A percentile compares a stretch with the other conserved stretches of the same genome.
Evolutionary conservation across 2,797 vertebrate genomes (phyloP).

Genomic region (Tenualosa ilisha): DNA sequence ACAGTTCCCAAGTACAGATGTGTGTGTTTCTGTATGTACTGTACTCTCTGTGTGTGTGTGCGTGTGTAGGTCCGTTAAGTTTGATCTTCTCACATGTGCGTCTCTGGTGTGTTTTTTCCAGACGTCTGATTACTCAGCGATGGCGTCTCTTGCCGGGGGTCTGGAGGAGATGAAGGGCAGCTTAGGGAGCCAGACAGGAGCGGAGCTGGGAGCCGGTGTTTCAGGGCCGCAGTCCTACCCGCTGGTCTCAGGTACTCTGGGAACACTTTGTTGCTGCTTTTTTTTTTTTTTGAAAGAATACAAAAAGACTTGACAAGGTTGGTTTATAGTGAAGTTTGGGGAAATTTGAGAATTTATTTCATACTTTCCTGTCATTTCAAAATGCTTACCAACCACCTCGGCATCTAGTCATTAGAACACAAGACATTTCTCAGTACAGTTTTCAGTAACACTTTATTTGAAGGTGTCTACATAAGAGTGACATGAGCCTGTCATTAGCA

Average conservation of each 20-base stretch:
- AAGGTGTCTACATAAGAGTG: too few species aligned
- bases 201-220: constrained; percentile 87
- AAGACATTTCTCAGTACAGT: too few species aligned
- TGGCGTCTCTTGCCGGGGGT: constrained; percentile 93
- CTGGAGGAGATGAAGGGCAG: constrained; percentile 98
- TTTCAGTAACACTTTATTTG: too few species aligned
- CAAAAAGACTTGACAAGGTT: not conserved
- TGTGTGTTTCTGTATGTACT: too few species aligned
- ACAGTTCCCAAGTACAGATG: too few species aligned
- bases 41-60: constrained; percentile 8
- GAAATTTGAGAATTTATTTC: too few species aligned
- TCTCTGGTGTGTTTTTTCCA: constrained; percentile 60
- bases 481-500: too few species aligned
- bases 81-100: constrained; percentile 39
- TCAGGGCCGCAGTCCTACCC: constrained; percentile 93
- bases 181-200: constrained; percentile 86
- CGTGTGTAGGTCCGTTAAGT: constrained; percentile 28
- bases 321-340: not conserved
- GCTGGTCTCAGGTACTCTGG: constrained; percentile 86
- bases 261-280: not conserved
- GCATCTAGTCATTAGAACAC: too few species aligned
- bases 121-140: constrained; percentile 93
- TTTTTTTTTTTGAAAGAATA: not conserved
- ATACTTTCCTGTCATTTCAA: too few species aligned
- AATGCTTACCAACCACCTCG: too few species aligned